Percentiles rank a stretch among this genome's conserved stretches.
Evolutionary conservation across 2,888 invertebrate species (phyloP).

Genomic region (Euclidia mi): DNA sequence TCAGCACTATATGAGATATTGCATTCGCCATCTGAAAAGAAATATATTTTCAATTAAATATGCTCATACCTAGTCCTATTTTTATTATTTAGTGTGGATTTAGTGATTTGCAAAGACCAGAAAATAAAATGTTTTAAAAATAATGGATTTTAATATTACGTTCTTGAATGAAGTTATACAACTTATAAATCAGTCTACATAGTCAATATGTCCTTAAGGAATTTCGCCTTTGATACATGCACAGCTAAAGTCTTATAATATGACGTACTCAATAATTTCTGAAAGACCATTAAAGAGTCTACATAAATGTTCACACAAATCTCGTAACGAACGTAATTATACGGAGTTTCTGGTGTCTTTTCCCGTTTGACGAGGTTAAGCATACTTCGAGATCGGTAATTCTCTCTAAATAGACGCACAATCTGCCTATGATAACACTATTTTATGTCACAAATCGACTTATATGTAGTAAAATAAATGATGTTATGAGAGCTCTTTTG

Average conservation of each 20-base stretch:
- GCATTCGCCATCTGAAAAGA: constrained; percentile 88
- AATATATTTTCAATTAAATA: neutral
- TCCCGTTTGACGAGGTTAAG: constrained; percentile 27
- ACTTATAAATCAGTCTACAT: too few relatives aligned
- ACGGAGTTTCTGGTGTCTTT: constrained; percentile 21
- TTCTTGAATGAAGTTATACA: too few relatives aligned
- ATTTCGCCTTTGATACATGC: too few relatives aligned
- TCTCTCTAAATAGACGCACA: constrained; percentile 23
- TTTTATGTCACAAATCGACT: neutral
- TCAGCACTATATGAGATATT: constrained; percentile 90
- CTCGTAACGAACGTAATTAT: constrained; percentile 33
- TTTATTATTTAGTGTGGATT: too few relatives aligned
- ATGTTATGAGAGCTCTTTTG: too few relatives aligned
- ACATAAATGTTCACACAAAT: constrained; percentile 18
- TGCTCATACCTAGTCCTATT: too few relatives aligned
- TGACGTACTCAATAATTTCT: neutral
- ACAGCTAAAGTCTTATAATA: neutral
- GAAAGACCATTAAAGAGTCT: constrained; percentile 9
- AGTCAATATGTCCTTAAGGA: too few relatives aligned
- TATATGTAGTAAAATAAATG: neutral
- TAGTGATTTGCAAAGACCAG: too few relatives aligned
- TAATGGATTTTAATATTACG: too few relatives aligned
- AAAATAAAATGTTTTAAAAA: too few relatives aligned
- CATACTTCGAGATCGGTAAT: constrained; percentile 22
- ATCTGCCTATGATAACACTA: constrained; percentile 12